Conservation (phyloP, 2,797 vertebrate genomes). For the Acanthurus tractus region DNA sequence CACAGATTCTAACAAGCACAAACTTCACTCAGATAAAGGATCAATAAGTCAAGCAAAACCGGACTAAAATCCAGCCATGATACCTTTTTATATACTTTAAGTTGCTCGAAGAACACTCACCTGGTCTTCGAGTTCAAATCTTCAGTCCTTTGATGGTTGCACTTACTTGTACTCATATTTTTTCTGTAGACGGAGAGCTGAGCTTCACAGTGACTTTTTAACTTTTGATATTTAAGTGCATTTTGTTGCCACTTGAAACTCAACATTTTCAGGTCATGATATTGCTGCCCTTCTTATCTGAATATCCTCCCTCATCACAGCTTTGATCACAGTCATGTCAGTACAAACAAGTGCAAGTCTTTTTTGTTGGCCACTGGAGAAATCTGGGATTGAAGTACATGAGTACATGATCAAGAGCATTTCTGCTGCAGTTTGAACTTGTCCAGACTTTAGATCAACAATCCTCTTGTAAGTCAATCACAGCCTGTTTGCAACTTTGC, state of each 20-base stretch:
- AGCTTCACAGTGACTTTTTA: too few species aligned
- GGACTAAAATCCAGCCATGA: too few species aligned
- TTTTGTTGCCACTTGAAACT: not conserved
- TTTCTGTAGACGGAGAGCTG: too few species aligned
- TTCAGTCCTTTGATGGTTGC: not conserved
- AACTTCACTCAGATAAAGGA: too few species aligned
- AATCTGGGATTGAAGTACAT: not conserved
- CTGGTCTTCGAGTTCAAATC: not conserved
- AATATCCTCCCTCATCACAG: not conserved
- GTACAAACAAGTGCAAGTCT: not conserved
- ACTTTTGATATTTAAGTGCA: not conserved
- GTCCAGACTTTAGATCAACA: conserved; percentile 22
- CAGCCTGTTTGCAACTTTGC: conserved; percentile 11
- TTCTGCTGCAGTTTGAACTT: conserved; percentile 7
- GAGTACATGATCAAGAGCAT: not conserved
- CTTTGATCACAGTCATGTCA: not conserved
- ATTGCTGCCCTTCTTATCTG: conserved; percentile 1
- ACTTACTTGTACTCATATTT: not conserved
- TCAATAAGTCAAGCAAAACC: too few species aligned
- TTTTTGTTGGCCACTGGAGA: conserved; percentile 16
- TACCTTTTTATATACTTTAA: too few species aligned
- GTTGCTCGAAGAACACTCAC: too few species aligned
- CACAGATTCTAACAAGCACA: too few species aligned
- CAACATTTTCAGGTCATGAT: not conserved
- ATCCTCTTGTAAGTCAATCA: conserved; percentile 1